phyloP scores from a whole-genome alignment of 2,797 vertebrate species.

The Steatocranus sp. region DNA sequence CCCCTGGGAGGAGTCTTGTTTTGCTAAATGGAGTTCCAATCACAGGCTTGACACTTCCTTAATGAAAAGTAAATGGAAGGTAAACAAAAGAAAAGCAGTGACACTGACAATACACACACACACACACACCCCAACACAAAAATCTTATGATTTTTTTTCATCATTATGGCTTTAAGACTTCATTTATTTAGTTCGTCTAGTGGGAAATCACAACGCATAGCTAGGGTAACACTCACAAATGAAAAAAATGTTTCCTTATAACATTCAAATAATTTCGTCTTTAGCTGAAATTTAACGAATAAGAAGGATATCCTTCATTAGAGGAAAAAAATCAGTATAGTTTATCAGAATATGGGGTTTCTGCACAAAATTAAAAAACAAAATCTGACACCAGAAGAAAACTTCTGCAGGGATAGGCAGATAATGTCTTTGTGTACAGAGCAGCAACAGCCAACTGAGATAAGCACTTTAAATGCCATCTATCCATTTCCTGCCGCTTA shows the following conservation, averaged over 20 bases:
- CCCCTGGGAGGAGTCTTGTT: conserved; percentile 39
- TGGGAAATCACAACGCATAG: background rate
- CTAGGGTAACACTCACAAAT: background rate
- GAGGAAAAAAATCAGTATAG: background rate
- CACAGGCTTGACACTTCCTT: conserved; percentile 21
- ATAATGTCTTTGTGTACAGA: background rate
- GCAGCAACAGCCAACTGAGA: background rate
- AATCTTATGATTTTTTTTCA: background rate
- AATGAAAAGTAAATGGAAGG: conserved; percentile 51
- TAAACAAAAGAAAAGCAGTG: conserved; percentile 34
- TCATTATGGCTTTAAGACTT: background rate
- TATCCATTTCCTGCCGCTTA: background rate
- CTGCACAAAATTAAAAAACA: no score
- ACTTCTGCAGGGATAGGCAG: background rate
- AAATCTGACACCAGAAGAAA: background rate
- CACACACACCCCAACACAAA: background rate
- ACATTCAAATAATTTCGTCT: background rate
- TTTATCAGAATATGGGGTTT: background rate
- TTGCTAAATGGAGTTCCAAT: conserved; percentile 50
- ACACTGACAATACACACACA: background rate
- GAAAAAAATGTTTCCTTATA: background rate
- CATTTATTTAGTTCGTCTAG: background rate
- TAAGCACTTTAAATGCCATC: background rate
- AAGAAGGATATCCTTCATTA: background rate
- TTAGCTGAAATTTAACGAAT: background rate